phyloP scores from a whole-genome alignment of 53 echinoderm and acorn worm species.

The Crossaster papposus region DNA sequence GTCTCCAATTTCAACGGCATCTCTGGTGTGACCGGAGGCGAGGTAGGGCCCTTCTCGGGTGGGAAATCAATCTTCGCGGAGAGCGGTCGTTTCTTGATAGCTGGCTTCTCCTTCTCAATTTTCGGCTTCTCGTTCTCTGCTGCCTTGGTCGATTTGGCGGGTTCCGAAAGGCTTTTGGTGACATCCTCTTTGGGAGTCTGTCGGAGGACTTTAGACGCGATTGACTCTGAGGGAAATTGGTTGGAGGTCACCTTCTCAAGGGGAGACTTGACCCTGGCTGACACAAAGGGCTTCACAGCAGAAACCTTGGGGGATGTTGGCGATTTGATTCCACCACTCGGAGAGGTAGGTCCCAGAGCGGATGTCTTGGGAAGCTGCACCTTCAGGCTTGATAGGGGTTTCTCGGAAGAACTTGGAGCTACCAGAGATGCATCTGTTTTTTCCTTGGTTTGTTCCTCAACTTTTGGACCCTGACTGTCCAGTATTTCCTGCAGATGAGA shows the following conservation, averaged over 20 bases:
- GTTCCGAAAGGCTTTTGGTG: not conserved
- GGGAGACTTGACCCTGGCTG: slow-evolving; percentile 27
- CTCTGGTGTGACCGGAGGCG: slow-evolving; percentile 19
- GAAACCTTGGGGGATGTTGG: not conserved
- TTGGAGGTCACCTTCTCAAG: not conserved
- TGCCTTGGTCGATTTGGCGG: not conserved
- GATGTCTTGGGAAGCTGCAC: not conserved
- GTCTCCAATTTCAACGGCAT: not conserved
- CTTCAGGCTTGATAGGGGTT: slow-evolving; percentile 1
- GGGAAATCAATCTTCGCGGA: slow-evolving; percentile 32
- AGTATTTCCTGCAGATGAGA: slow-evolving; percentile 30
- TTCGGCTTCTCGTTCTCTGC: not conserved
- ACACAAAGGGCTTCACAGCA: slow-evolving; percentile 5
- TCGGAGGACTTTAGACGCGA: not conserved
- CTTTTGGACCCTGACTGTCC: slow-evolving; percentile 42
- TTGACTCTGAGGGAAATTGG: slow-evolving; percentile 4
- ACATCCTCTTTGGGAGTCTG: slow-evolving; percentile 8
- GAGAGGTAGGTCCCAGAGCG: slow-evolving; percentile 28
- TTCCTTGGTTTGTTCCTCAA: slow-evolving; percentile 30
- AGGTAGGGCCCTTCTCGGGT: not conserved
- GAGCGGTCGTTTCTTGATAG: slow-evolving; percentile 22
- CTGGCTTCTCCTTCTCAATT: slow-evolving; percentile 45
- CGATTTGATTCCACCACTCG: not conserved
- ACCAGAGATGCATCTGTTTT: not conserved
- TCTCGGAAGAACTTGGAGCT: slow-evolving; percentile 13